Evolutionary conservation across 1,140 invertebrate species (phyloP).

Genomic region (Eriosoma lanigerum): DNA sequence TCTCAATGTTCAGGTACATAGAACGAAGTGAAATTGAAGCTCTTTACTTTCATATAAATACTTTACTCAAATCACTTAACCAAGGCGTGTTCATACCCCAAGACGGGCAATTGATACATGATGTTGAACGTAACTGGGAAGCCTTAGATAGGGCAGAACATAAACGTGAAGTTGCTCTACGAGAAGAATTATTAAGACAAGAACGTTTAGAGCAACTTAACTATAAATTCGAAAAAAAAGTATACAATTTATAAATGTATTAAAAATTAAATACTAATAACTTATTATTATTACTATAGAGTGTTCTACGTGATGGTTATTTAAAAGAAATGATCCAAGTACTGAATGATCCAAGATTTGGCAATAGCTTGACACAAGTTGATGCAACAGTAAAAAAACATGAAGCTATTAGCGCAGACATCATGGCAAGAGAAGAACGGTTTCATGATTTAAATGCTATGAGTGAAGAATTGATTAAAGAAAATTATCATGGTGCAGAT

Average conservation of each 20-base stretch:
- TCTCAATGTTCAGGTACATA: conserved; percentile 70
- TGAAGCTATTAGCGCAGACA: conserved; percentile 96
- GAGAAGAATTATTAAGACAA: conserved; percentile 88
- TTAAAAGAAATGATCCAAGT: conserved; percentile 98
- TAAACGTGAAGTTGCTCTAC: conserved; percentile 85
- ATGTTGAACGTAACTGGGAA: conserved; percentile 92
- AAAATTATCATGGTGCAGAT: conserved; percentile 89
- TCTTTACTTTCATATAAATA: conserved; percentile 94
- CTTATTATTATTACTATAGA: conserved; percentile 60
- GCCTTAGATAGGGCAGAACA: conserved; percentile 93
- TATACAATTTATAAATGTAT: conserved; percentile 55
- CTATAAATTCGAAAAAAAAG: conserved; percentile 94
- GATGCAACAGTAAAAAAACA: conserved; percentile 98
- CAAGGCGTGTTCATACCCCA: conserved; percentile 87
- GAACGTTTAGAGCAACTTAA: conserved; percentile 93
- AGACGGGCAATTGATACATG: conserved; percentile 88
- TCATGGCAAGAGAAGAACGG: conserved; percentile 86
- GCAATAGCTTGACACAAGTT: conserved; percentile 86
- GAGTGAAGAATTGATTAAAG: conserved; percentile 84
- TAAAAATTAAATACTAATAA: not conserved
- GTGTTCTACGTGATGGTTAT: conserved; percentile 87
- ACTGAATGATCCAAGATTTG: conserved; percentile 87
- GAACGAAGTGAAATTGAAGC: conserved; percentile 97
- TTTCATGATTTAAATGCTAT: conserved; percentile 91
- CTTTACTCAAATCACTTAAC: conserved; percentile 88